Evolutionary conservation across 2,113 vertebrate species (phyloP).

Genomic region (Nesoenas mayeri): DNA sequence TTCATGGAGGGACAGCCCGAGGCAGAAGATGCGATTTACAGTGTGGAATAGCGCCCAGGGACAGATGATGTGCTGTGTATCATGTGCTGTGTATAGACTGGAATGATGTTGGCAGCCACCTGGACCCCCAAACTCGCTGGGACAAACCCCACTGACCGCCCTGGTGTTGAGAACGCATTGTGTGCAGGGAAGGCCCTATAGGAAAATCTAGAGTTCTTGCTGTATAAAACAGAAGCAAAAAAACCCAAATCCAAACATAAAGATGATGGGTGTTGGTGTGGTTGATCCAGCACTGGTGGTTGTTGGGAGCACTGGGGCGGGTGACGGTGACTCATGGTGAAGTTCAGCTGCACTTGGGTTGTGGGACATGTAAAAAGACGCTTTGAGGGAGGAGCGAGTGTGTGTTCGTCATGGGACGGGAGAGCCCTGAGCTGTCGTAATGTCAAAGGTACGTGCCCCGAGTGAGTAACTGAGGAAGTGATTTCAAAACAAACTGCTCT

Average conservation of each 20-base stretch:
- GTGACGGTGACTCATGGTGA: not conserved
- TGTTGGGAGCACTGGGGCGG: not conserved
- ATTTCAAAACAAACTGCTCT: not conserved
- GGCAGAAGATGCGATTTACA: accelerated
- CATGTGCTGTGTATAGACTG: not conserved
- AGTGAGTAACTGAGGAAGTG: not conserved
- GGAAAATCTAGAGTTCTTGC: not conserved
- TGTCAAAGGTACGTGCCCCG: not conserved
- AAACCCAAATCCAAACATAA: not conserved
- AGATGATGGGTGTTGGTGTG: too few relatives aligned
- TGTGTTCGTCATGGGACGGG: not conserved
- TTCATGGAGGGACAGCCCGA: not conserved
- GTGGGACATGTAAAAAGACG: accelerated
- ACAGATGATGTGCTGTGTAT: accelerated
- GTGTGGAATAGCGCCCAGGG: not conserved
- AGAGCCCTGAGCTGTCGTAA: not conserved
- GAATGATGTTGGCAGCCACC: not conserved
- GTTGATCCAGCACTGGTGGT: accelerated
- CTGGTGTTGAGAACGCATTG: not conserved
- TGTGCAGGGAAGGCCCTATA: accelerated
- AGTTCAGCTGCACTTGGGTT: accelerated
- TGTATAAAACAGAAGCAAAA: not conserved
- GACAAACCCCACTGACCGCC: accelerated
- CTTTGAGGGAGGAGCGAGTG: not conserved
- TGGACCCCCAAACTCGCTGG: not conserved